Percentiles rank a stretch among this genome's conserved stretches.
These are phyloP conservation scores for Pristionchus pacificus DNA, from an alignment of 1,140 invertebrate species.

Conservation along the genomic window DNA sequence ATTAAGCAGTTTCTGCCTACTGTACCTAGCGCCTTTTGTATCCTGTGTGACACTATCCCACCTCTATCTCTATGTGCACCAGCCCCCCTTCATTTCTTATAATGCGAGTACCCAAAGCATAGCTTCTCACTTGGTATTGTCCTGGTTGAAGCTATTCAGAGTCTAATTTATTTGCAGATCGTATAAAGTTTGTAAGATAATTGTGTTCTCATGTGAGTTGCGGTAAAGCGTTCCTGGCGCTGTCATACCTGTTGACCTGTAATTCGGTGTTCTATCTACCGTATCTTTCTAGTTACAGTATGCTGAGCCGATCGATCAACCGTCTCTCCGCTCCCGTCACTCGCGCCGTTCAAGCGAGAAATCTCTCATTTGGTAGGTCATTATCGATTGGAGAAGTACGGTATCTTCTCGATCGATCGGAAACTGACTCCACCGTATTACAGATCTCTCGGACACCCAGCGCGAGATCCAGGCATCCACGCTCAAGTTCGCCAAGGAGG, in stretches of 20 bases:
- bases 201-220: too few species aligned
- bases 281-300: background rate
- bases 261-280: slow-evolving; percentile 1
- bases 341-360: background rate
- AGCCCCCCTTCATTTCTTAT: too few species aligned
- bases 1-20: too few species aligned
- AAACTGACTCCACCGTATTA: slow-evolving; percentile 23
- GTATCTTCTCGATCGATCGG: too few species aligned
- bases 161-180: background rate
- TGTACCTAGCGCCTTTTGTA: background rate
- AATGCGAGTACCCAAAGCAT: too few species aligned
- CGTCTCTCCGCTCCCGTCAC: slow-evolving; percentile 6
- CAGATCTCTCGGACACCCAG: slow-evolving; percentile 52
- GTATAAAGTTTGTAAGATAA: background rate
- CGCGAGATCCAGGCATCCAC: slow-evolving; percentile 78
- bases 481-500: slow-evolving; percentile 82
- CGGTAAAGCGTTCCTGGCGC: too few species aligned
- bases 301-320: background rate
- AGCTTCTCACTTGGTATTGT: too few species aligned
- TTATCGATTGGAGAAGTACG: background rate
- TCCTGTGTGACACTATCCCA: too few species aligned
- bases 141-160: too few species aligned
- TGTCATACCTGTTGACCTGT: too few species aligned
- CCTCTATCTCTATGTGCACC: too few species aligned
- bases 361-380: slow-evolving; percentile 4